phyloP scores from a whole-genome alignment of 2,113 vertebrate species.

The Megaptera novaeangliae region DNA sequence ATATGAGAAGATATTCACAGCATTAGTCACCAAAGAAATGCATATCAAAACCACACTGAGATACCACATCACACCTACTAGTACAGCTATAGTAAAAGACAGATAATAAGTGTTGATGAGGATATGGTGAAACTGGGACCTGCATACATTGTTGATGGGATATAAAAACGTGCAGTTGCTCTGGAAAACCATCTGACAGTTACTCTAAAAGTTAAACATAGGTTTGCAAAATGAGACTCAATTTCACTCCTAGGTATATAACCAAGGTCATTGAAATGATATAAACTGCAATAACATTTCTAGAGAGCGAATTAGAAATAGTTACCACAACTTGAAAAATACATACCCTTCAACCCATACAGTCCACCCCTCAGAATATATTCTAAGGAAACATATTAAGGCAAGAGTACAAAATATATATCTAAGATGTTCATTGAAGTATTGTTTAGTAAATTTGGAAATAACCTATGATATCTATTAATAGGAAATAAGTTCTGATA shows the following conservation, averaged over 20 bases:
- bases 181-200: not conserved
- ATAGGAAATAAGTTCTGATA: not conserved
- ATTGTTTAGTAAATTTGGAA: not conserved
- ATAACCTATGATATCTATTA: not conserved
- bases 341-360: not conserved
- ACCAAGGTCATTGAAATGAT: not conserved
- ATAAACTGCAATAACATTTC: not conserved
- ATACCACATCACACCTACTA: not conserved
- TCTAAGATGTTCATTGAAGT: not conserved
- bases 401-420: not conserved
- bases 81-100: not conserved
- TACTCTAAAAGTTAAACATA: not conserved
- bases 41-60: not conserved
- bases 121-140: not conserved
- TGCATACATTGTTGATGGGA: not conserved
- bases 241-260: not conserved
- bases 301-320: not conserved
- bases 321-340: not conserved
- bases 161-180: not conserved
- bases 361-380: not conserved
- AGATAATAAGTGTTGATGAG: not conserved
- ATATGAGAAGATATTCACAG: not conserved
- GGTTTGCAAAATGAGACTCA: not conserved
- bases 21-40: not conserved
- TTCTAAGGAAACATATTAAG: not conserved